A percentile compares a stretch with the other conserved stretches of the same genome.
phyloP scores from a whole-genome alignment of 2,797 vertebrate species.

The Lindbergichthys nudifrons region DNA sequence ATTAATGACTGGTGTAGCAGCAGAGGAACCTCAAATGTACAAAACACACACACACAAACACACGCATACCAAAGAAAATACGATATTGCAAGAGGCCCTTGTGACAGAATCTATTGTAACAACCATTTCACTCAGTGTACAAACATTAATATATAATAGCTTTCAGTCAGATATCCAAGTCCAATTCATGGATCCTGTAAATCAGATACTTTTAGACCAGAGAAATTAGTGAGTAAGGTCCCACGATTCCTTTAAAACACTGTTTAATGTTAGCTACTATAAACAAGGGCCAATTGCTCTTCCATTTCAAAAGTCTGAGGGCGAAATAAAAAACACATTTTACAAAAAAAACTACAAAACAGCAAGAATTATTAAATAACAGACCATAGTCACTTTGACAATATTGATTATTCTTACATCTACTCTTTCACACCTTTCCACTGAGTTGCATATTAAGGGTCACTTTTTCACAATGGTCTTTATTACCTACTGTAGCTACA shows the following conservation, averaged over 20 bases:
- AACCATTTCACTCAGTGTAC: conserved; percentile 53
- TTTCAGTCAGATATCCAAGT: conserved; percentile 37
- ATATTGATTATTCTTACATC: conserved; percentile 81
- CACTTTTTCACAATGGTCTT: conserved; percentile 85
- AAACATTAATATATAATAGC: conserved; percentile 28
- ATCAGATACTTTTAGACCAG: conserved; percentile 51
- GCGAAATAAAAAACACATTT: conserved; percentile 26
- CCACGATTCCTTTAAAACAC: conserved; percentile 39
- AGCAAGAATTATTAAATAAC: conserved; percentile 77
- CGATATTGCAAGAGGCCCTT: conserved; percentile 77
- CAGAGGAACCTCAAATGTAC: conserved; percentile 68
- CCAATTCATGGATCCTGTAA: conserved; percentile 42
- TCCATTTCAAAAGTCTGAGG: conserved; percentile 47
- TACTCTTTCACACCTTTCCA: conserved; percentile 83
- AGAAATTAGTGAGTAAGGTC: conserved; percentile 56
- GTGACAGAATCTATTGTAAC: conserved; percentile 57
- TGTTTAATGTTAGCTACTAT: conserved; percentile 22
- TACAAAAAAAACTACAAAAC: conserved; percentile 63
- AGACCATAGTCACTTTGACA: conserved; percentile 80
- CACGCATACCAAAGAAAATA: conserved; percentile 16
- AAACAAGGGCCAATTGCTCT: conserved; percentile 68
- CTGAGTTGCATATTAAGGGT: conserved; percentile 87
- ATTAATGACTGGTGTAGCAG: conserved; percentile 80
- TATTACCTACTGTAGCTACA: conserved; percentile 83
- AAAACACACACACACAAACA: conserved; percentile 18